Evolutionary conservation across 1,140 invertebrate genomes (phyloP).

Genomic region (Daktulosphaira vitifoliae): DNA sequence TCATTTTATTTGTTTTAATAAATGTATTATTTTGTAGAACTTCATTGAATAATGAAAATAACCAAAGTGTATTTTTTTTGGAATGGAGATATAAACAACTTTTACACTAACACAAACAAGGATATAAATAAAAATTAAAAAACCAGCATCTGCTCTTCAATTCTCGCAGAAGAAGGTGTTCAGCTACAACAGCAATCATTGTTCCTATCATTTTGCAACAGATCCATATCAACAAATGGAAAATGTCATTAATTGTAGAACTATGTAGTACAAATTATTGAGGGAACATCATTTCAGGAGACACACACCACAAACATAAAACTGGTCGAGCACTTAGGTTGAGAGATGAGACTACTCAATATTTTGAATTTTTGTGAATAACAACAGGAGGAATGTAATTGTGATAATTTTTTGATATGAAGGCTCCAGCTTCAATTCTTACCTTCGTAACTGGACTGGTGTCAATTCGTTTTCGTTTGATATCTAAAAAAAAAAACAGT

Average conservation of each 20-base stretch:
- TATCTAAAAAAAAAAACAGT: slow-evolving; percentile 10
- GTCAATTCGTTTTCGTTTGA: slow-evolving; percentile 27
- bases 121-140: slow-evolving; percentile 12
- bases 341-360: slow-evolving; percentile 26
- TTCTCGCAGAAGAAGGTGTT: slow-evolving; percentile 9
- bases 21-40: background rate
- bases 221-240: slow-evolving; percentile 14
- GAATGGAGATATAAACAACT: slow-evolving; percentile 15
- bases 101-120: slow-evolving; percentile 13
- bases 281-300: slow-evolving; percentile 27
- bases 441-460: slow-evolving; percentile 31
- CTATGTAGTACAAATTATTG: slow-evolving; percentile 19
- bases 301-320: background rate
- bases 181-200: slow-evolving; percentile 27
- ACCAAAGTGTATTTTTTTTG: slow-evolving; percentile 18
- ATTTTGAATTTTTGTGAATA: slow-evolving; percentile 20
- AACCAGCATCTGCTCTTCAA: slow-evolving; percentile 15
- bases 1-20: slow-evolving; percentile 13
- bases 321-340: slow-evolving; percentile 14
- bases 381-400: slow-evolving; percentile 26
- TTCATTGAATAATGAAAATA: slow-evolving; percentile 24
- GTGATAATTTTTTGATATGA: slow-evolving; percentile 23
- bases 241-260: slow-evolving; percentile 31
- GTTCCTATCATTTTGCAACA: slow-evolving; percentile 14
- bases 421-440: slow-evolving; percentile 25